Base-by-base conservation (phyloP, 2,113 vertebrate species). In the Manacus vitellinus region DNA sequence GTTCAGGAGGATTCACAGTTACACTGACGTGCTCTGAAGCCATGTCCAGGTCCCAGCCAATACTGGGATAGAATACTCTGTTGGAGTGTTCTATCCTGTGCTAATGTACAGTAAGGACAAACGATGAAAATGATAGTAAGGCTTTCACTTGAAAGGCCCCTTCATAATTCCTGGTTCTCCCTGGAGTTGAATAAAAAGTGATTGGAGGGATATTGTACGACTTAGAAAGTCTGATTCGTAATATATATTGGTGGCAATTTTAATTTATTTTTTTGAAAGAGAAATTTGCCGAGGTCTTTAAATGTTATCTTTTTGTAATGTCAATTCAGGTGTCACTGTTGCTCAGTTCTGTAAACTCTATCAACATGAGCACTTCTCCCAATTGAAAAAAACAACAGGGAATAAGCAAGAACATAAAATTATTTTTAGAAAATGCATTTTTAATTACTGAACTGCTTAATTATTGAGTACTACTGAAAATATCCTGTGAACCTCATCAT, bases 401-500 rank as follows among this genome's bases (percentile, higher is more conserved):
- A 96, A 85, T 96, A 87, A 98, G 94, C 92, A 96, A 92, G 91
- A 97, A 94, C 93, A 92, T 95, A 81, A 96, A 97, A 96, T 98
- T 98, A 97, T 97, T 98, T 97, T 94, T 97, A 97, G 92, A 93
- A 97, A 98, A 98, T 95, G 92, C 92, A 97, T 98, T 98, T 98
- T 98, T 98, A 99, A 98, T 99, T 98, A 98, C 96, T 89, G 92
- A 91, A 62, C 82, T 98, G 97, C 71, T 98, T 98, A 98, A 98
- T 99, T 98, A 98, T 98, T 94, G 92, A 98, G 90, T 56, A 94
- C 85, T 96, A 97, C 93, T 87, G 95, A 98, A 97, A 98, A 97
- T 98, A 98, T 96, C 95, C 84, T 93, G 72, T 97, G 94, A 98
- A 94, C 44, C 58, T 98, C 97, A 98, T 98, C 98, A 98, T 97